Evolutionary conservation across 2,888 invertebrate species (phyloP).

Genomic region (Hydriomena furcata): DNA sequence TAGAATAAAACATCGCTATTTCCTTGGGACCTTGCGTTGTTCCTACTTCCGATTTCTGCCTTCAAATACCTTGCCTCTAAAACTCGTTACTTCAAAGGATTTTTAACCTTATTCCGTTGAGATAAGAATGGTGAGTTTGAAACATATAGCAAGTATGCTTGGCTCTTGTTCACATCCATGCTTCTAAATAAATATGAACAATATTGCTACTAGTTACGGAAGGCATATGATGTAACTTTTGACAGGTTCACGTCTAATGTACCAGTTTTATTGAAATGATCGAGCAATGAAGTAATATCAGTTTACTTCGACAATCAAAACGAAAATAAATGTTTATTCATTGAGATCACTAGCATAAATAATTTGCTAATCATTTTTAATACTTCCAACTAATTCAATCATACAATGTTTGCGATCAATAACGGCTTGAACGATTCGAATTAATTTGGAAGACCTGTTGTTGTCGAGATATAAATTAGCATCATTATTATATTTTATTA

Average conservation of each 20-base stretch:
- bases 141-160: constrained; percentile 25
- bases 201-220: constrained; percentile 49
- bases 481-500: too few relatives aligned
- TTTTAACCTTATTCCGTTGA: constrained; percentile 27
- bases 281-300: too few relatives aligned
- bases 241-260: neutral
- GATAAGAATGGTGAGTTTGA: constrained; percentile 21
- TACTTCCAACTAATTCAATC: too few relatives aligned
- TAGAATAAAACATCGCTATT: constrained; percentile 67
- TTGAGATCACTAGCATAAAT: too few relatives aligned
- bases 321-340: too few relatives aligned
- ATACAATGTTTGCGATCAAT: too few relatives aligned
- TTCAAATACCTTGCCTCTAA: constrained; percentile 35
- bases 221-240: neutral
- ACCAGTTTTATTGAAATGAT: neutral
- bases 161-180: constrained; percentile 41
- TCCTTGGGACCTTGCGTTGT: constrained; percentile 58
- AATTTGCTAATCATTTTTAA: too few relatives aligned
- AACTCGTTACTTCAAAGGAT: constrained; percentile 18
- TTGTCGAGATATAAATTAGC: too few relatives aligned
- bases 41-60: constrained; percentile 55
- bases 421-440: too few relatives aligned
- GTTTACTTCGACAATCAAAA: too few relatives aligned
- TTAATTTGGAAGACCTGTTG: too few relatives aligned
- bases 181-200: constrained; percentile 60